Base-by-base conservation (phyloP, 1,140 invertebrate genomes). In the Propsilocerus akamusi region DNA sequence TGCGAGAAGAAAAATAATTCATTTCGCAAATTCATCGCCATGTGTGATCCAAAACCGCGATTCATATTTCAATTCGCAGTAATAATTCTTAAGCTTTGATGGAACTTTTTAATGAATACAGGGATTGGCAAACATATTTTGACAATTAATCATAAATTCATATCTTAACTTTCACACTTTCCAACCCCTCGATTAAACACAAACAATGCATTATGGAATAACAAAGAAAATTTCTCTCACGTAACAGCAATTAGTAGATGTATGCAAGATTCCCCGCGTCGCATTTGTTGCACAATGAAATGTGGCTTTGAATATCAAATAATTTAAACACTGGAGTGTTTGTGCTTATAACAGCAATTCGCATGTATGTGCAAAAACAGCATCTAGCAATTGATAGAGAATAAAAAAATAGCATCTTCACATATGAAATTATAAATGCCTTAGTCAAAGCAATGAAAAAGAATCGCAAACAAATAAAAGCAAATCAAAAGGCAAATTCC, bases 11-110 rank as follows among this genome's bases (percentile, higher is more conserved):
- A 30, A 30, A 2, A 11, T 2, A 30, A 30, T 7, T 30, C 3
- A 30, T 30, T 17, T 20, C 17, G 34, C 17, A 41, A 20, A 41
- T 41, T 41, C 34, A 41, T 41, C 34, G 34, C 34, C 34, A 41
- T 41, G 34, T 41, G 34, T 41, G 34, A 41, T 41, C 34, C 34
- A 41, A 41, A 41, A 41, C 34, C 34, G 34, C 34, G 22, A 30
- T 30, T 41, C n/a, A n/a, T n/a, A n/a, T n/a, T n/a, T n/a, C n/a
- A n/a, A n/a, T n/a, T n/a, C n/a, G n/a, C n/a, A n/a, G n/a, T n/a
- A n/a, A n/a, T n/a, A n/a, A n/a, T n/a, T n/a, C n/a, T n/a, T n/a
- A n/a, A n/a, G n/a, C n/a, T n/a, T n/a, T n/a, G n/a, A n/a, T n/a
- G n/a, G n/a, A n/a, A n/a, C n/a, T n/a, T n/a, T n/a, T n/a, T n/a